Conservation (phyloP, 2,113 vertebrate genomes). For the Sminthopsis crassicaudata region DNA sequence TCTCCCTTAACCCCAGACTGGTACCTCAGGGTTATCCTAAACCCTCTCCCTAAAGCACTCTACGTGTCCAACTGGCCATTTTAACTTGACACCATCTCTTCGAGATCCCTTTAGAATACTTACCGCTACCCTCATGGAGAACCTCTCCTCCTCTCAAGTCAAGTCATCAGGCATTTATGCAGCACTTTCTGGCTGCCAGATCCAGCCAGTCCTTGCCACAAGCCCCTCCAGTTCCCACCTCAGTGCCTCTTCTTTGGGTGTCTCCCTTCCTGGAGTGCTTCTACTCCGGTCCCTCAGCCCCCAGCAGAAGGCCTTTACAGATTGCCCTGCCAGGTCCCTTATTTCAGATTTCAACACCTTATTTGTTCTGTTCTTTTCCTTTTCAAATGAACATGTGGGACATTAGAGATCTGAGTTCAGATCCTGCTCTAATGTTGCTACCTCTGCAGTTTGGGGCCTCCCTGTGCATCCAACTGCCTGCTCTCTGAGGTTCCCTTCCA, state of each 20-base stretch:
- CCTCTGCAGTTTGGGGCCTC: not conserved
- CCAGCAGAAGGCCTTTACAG: not conserved
- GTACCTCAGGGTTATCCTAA: not conserved
- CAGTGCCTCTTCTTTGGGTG: no score
- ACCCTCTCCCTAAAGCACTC: not conserved
- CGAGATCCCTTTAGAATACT: not conserved
- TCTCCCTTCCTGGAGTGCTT: not conserved
- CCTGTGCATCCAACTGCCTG: not conserved
- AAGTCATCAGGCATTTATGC: not conserved
- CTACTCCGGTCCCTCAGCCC: not conserved
- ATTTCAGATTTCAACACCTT: not conserved
- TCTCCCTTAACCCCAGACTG: not conserved
- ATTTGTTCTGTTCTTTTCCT: not conserved
- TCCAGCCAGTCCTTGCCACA: no score
- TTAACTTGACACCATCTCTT: not conserved
- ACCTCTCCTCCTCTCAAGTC: not conserved
- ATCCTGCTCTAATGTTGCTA: not conserved
- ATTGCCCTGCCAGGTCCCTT: not conserved
- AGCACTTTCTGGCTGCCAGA: not conserved
- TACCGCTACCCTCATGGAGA: no score
- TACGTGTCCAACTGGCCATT: not conserved
- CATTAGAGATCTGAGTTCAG: not conserved
- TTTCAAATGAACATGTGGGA: not conserved
- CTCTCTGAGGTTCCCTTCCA: not conserved
- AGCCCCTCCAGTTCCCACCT: no score